Evolutionary conservation across 1,140 invertebrate species (phyloP), one percentile per base, ranked within the genome.

Genomic region (Euura lappo): DNA sequence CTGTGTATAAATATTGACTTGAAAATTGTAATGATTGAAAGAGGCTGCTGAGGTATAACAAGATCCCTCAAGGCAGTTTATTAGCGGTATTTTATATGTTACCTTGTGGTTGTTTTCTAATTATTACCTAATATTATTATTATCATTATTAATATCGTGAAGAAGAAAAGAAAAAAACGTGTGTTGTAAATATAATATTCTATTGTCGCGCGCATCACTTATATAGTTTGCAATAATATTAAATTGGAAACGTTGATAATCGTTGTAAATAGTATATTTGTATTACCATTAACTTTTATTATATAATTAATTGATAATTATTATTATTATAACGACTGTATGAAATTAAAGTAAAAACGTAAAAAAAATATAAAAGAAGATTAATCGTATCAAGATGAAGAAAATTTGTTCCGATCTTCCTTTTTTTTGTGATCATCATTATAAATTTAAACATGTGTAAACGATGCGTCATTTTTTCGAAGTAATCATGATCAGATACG

Each of bases 251-350:
- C 10, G 69, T 77, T 75, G 67, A 76, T 60, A 69, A 47, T 76
- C 75, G 72, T 73, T 80, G 79, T 80, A 80, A 75, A 79, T 80
- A 80, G 76, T 75, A 73, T 72, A 72, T 77, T 77, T 78, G 75
- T 76, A 79, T 75, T 70, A 68, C 74, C 46, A 70, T 44, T 46
- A 44, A 70, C 51, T 60, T 70, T 70, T 44, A 44, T 70, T 44
- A 45, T 70, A 28, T 28, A 28, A 28, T 28, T 28, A 28, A 28
- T 28, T 28, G 4, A 47, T 70, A 2, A 68, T 68, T 11, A 68
- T 8, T 68, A 28, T 28, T 6, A 28, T 13, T 28, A 44, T 44
- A 44, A 44, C 7, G 3, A 28, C 44, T 70, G 45, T 13, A 47
- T 8, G 45, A 44, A 46, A 70, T 10, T 44, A 44, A n/a, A 45